Base-by-base conservation (phyloP, 2,113 vertebrate genomes). In the Chionodraco myersi region DNA sequence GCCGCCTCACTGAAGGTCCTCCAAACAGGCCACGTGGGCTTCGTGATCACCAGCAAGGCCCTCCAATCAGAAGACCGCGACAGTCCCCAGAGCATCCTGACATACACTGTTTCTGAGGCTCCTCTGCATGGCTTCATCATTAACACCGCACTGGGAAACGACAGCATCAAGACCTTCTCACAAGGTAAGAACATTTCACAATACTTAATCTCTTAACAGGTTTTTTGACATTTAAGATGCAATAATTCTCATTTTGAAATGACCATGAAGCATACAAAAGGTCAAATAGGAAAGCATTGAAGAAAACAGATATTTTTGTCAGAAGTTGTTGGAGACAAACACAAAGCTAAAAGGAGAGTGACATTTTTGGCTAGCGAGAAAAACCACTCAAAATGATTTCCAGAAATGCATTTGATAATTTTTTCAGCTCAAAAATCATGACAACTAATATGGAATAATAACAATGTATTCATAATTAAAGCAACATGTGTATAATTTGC, bases 61-160 rank as follows among this genome's bases (percentile, higher is more conserved):
- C 90, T 99, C 72, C 96, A 94, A 93, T 96, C 94, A 14, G 96
- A 98, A 88, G 97, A 99, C 86, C 94, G 95, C 48, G 98, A 99
- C 94, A 99, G 97, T 71, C 80, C 87, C 11, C 91, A 93, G 45
- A 92, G 85, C 36, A 65, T 93, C n/a, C 89, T 96, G 62, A 96
- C 95, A 82, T 97, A 96, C 83, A 82, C 49, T 21, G 86, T 97
- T 69, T 93, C 87, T 1, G 90, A 95, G 67, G 87, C 92, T 15
- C 96, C 94, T 0, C 85, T 83, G 14, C 95, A 96, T 16, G 96
- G 96, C 62, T 94, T 92, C 89, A 82, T 96, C 72, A 80, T 95
- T 15, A 95, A 96, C 77, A 85, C 75, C 4, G 94, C 79, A 1
- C 72, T 91, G 59, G 95, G 95, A 58, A 94, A 96, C 34, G 87